Base-by-base conservation (phyloP, 2,888 invertebrate genomes). In the Malacosoma neustria region DNA sequence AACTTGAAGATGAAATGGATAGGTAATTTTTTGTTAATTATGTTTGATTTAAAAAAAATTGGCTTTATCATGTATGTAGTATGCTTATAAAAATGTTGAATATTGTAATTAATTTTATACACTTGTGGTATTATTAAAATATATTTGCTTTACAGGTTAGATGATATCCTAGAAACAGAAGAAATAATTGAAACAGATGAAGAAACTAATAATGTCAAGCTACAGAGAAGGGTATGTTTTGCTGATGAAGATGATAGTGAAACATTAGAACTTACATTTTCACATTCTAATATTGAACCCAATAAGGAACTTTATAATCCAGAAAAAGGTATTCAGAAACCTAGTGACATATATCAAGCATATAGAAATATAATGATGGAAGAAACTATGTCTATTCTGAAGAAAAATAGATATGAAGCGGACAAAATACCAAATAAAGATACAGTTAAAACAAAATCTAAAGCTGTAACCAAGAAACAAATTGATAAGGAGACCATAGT, bases 1-100 rank as follows among this genome's bases (percentile, higher is more conserved):
- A 80, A 38, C 51, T 87, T 36, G 86, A 89, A 65, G 90, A 90
- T 72, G 87, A 88, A 61, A 74, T 89, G 52, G 73, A 87, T 42
- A 84, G 87, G 73, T 57, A 13, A n/a, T n/a, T n/a, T n/a, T n/a
- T n/a, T n/a, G n/a, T n/a, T n/a, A n/a, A n/a, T n/a, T n/a, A n/a
- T n/a, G n/a, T n/a, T n/a, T n/a, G n/a, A n/a, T n/a, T n/a, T n/a
- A n/a, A n/a, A n/a, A n/a, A n/a, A n/a, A n/a, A n/a, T n/a, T n/a
- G n/a, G n/a, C n/a, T n/a, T n/a, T n/a, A n/a, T n/a, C n/a, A n/a
- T n/a, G n/a, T n/a, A n/a, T n/a, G n/a, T n/a, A n/a, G n/a, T n/a
- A n/a, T n/a, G n/a, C n/a, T n/a, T n/a, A n/a, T n/a, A n/a, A n/a
- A n/a, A n/a, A n/a, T n/a, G n/a, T n/a, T n/a, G n/a, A n/a, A n/a